Evolutionary conservation across 2,113 vertebrate genomes (phyloP).

Genomic region (Ceyx margarethae): DNA sequence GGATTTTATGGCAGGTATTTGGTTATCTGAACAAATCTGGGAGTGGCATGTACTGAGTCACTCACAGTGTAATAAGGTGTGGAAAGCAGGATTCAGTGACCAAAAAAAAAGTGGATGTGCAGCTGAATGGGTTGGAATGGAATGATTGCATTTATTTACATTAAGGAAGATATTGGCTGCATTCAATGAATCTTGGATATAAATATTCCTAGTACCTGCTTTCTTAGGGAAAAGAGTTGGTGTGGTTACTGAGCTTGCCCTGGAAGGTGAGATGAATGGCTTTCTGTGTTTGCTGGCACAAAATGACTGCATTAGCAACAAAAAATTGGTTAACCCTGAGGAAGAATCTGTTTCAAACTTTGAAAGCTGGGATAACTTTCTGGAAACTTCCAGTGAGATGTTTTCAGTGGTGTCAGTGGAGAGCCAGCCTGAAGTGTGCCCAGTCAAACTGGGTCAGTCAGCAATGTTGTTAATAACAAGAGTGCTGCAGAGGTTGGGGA

Average conservation of each 20-base stretch:
- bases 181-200: neutral
- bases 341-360: conserved; percentile 35
- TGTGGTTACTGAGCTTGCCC: conserved; percentile 61
- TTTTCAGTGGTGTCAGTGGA: neutral
- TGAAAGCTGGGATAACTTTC: conserved; percentile 28
- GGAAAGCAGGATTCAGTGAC: neutral
- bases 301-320: neutral
- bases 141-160: neutral
- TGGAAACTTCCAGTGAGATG: neutral
- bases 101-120: neutral
- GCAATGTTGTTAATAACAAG: neutral
- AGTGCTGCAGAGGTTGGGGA: neutral
- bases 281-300: conserved; percentile 58
- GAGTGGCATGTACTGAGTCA: neutral
- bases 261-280: conserved; percentile 60
- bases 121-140: neutral
- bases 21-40: neutral
- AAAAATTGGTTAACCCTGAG: conserved; percentile 17
- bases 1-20: neutral
- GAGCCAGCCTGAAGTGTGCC: neutral
- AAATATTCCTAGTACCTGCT: neutral
- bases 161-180: neutral
- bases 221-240: conserved; percentile 19
- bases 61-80: neutral
- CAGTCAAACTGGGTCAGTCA: neutral